Evolutionary conservation across 2,113 vertebrate species (phyloP).

Genomic region (Antechinus flavipes): DNA sequence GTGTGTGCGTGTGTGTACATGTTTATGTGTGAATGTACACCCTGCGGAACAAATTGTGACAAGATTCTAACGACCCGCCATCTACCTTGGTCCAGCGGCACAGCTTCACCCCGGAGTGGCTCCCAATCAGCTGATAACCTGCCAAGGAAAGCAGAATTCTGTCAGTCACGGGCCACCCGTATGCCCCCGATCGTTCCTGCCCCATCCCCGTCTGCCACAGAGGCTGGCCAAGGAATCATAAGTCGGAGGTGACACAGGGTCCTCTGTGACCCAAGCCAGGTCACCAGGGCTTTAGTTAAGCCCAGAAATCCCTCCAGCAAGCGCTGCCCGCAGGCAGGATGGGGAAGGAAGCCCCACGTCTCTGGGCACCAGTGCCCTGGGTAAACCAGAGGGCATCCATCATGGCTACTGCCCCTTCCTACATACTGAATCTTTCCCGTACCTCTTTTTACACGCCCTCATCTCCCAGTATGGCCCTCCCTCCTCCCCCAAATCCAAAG

Average conservation of each 20-base stretch:
- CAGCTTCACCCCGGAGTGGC: slow-evolving; percentile 97
- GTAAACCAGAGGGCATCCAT: not conserved
- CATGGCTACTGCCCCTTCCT: not conserved
- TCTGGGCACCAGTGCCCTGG: not conserved
- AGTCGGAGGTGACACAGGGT: not conserved
- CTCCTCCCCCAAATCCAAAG: not conserved
- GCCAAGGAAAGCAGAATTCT: slow-evolving; percentile 39
- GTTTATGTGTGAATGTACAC: too few relatives aligned
- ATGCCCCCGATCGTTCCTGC: not conserved
- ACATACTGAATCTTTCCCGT: not conserved
- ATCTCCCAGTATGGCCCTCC: not conserved
- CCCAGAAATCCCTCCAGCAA: too few relatives aligned
- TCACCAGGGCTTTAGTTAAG: not conserved
- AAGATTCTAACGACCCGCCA: not conserved
- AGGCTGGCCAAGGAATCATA: not conserved
- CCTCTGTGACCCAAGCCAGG: not conserved
- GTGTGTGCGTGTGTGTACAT: too few relatives aligned
- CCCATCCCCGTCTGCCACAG: not conserved
- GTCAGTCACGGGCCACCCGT: not conserved
- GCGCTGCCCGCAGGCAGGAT: not conserved
- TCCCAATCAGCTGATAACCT: slow-evolving; percentile 97
- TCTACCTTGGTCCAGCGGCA: slow-evolving; percentile 98
- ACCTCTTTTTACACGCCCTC: not conserved
- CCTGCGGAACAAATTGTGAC: not conserved
- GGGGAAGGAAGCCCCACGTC: not conserved